phyloP scores from a whole-genome alignment of 2,113 vertebrate genomes.

The human region GRCh38 chr7:9034001-9034500 shows the following conservation, averaged over 20 bases:
- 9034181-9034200: constrained; percentile 83
- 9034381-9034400: constrained; percentile 70
- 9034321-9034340: constrained; percentile 75
- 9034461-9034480: constrained; percentile 55
- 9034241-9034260: constrained; percentile 81
- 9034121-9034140: constrained; percentile 86
- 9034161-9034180: constrained; percentile 89
- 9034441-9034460: constrained; percentile 62
- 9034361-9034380: constrained; percentile 65
- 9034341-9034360: constrained; percentile 84
- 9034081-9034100: constrained; percentile 85
- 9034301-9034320: constrained; percentile 81
- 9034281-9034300: constrained; percentile 85
- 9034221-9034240: constrained; percentile 83
- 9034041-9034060: constrained; percentile 86
- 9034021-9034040: constrained; percentile 84
- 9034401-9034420: constrained; percentile 68
- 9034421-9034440: constrained; percentile 77
- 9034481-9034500: constrained; percentile 61
- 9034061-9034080: constrained; percentile 85
- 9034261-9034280: constrained; percentile 86
- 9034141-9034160: constrained; percentile 80
- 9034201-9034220: constrained; percentile 83
- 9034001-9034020: constrained; percentile 82
- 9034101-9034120: constrained; percentile 86